Percentiles rank a stretch among this genome's conserved stretches.
Evolutionary conservation across 2,888 invertebrate species (phyloP).

Genomic region (Sesamia inferens): DNA sequence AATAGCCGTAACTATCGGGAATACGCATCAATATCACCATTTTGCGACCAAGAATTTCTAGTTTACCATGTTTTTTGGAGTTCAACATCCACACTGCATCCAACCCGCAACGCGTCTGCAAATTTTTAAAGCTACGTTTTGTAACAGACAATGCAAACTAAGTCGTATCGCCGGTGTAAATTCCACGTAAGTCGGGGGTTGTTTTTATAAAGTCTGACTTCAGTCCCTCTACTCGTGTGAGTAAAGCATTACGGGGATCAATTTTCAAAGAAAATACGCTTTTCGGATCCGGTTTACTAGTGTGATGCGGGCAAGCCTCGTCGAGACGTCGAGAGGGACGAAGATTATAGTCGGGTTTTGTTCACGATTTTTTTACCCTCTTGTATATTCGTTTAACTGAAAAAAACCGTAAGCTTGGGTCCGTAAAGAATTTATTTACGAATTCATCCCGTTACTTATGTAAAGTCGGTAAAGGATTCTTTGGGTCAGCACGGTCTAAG

Average conservation of each 20-base stretch:
- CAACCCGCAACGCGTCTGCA: background rate
- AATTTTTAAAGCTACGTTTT: slow-evolving; percentile 16
- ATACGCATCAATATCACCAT: slow-evolving; percentile 14
- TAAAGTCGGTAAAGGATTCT: slow-evolving; percentile 43
- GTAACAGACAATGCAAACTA: background rate
- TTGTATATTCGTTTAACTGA: slow-evolving; percentile 55
- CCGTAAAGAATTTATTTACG: slow-evolving; percentile 54
- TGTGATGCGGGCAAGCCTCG: slow-evolving; percentile 63
- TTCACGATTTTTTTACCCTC: slow-evolving; percentile 59
- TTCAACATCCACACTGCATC: background rate
- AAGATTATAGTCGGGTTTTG: slow-evolving; percentile 70
- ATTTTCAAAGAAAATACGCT: slow-evolving; percentile 81
- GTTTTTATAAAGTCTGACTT: slow-evolving; percentile 68
- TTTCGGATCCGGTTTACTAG: slow-evolving; percentile 71
- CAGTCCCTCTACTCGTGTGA: slow-evolving; percentile 68
- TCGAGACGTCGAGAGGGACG: slow-evolving; percentile 68
- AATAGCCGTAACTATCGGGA: slow-evolving; percentile 15
- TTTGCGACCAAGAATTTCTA: slow-evolving; percentile 11
- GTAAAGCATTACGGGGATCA: slow-evolving; percentile 73
- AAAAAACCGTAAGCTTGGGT: slow-evolving; percentile 49
- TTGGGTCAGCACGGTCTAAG: slow-evolving; percentile 25
- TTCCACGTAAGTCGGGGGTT: slow-evolving; percentile 41
- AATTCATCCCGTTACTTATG: slow-evolving; percentile 49
- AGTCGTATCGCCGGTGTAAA: slow-evolving; percentile 43
- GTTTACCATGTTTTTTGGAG: background rate